Conservation (phyloP, 2,797 vertebrate genomes). For the Echiichthys vipera region DNA sequence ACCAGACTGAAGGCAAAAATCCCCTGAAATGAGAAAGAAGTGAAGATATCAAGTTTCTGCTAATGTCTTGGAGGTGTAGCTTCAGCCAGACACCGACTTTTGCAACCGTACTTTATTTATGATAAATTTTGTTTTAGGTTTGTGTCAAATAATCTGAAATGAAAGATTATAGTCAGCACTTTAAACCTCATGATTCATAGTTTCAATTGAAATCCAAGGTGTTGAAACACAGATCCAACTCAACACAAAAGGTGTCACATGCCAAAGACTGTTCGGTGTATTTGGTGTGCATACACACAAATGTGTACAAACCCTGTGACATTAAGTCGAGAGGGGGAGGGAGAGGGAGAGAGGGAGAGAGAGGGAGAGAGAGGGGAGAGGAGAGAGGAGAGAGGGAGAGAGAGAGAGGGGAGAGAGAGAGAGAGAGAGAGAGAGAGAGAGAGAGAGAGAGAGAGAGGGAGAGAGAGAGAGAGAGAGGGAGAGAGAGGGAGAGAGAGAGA, state of each 20-base stretch:
- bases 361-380: too few species aligned
- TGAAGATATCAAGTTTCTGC: not conserved
- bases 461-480: too few species aligned
- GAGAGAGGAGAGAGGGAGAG: too few species aligned
- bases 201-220: conserved; percentile 12
- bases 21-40: not conserved
- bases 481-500: too few species aligned
- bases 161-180: conserved; percentile 5
- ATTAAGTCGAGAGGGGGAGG: too few species aligned
- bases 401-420: too few species aligned
- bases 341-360: too few species aligned
- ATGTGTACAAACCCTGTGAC: not conserved
- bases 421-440: too few species aligned
- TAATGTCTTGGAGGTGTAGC: not conserved
- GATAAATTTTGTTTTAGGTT: not conserved
- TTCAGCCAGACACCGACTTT: not conserved
- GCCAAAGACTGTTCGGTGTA: not conserved
- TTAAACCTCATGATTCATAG: not conserved
- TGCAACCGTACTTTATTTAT: not conserved
- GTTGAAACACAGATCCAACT: not conserved
- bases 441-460: too few species aligned
- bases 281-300: not conserved
- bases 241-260: not conserved
- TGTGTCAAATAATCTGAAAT: conserved; percentile 7
- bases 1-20: not conserved